Evolutionary conservation across 2,888 invertebrate species (phyloP).

Genomic region (Lithophane semibrunnea): DNA sequence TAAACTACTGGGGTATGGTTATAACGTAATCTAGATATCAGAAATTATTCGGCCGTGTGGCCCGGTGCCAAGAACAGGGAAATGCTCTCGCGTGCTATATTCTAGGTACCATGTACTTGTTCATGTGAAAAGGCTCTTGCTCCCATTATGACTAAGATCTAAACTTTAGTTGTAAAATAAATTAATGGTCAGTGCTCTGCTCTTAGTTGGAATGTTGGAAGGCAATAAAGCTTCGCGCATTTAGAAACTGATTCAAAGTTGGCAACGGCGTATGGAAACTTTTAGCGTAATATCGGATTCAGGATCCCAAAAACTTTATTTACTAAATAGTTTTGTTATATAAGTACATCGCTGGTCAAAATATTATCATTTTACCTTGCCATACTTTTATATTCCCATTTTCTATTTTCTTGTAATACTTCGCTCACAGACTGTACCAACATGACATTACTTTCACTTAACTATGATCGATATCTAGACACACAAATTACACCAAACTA

Average conservation of each 20-base stretch:
- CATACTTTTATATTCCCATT: neutral
- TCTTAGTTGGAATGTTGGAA: neutral
- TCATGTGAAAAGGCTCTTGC: slow-evolving; percentile 28
- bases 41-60: slow-evolving; percentile 58
- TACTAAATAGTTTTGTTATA: neutral
- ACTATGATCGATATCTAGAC: slow-evolving; percentile 27
- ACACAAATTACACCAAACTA: slow-evolving; percentile 4
- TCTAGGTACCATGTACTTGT: neutral
- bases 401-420: neutral
- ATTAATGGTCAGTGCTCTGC: slow-evolving; percentile 20
- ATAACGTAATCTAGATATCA: slow-evolving; percentile 53
- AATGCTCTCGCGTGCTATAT: slow-evolving; percentile 18
- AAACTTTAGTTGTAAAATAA: slow-evolving; percentile 30
- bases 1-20: slow-evolving; percentile 26
- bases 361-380: neutral
- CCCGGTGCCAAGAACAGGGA: slow-evolving; percentile 57
- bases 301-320: neutral
- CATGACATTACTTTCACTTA: slow-evolving; percentile 23
- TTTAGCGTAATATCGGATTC: neutral
- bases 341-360: neutral
- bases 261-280: neutral
- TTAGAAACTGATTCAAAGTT: neutral
- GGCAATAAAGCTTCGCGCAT: neutral
- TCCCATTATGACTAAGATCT: slow-evolving; percentile 14
- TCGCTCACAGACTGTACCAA: neutral